Conservation (phyloP, 2,113 vertebrate genomes). For the Mormoops blainvillei region DNA sequence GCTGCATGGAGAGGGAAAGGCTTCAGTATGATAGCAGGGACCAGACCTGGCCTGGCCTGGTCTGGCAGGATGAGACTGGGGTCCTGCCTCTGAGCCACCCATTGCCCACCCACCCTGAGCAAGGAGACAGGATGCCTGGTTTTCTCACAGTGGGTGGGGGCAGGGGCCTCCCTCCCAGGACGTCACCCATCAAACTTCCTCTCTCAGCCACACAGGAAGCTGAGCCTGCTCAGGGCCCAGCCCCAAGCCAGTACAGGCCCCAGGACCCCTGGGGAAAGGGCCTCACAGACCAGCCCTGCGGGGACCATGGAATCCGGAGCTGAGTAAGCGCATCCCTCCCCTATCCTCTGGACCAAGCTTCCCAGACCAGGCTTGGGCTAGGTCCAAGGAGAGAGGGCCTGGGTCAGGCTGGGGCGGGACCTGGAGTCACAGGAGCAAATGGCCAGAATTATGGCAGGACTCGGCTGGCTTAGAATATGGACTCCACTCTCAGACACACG, state of each 20-base stretch:
- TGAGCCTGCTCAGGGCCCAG: slow-evolving; percentile 52
- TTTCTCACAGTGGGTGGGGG: slow-evolving; percentile 53
- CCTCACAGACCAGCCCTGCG: background rate
- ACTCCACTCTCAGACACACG: background rate
- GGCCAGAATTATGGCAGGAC: background rate
- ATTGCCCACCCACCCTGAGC: background rate
- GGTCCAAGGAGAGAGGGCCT: background rate
- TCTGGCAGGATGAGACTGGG: background rate
- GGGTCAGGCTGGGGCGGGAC: background rate
- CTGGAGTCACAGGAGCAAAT: background rate
- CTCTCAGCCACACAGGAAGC: slow-evolving; percentile 77
- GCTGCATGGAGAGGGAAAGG: background rate
- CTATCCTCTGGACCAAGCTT: background rate
- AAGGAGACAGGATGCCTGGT: slow-evolving; percentile 3
- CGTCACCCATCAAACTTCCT: slow-evolving; percentile 75
- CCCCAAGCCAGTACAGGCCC: slow-evolving; percentile 20
- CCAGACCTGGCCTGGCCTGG: background rate
- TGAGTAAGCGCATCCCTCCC: slow-evolving; percentile 65
- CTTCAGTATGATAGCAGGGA: background rate
- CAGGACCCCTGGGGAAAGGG: slow-evolving; percentile 47
- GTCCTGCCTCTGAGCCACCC: background rate
- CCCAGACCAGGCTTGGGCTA: background rate
- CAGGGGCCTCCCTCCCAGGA: slow-evolving; percentile 28
- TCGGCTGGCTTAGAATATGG: background rate
- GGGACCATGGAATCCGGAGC: slow-evolving; percentile 74